phyloP scores from a whole-genome alignment of 2,888 invertebrate species.

The Eugnorisma glareosa region DNA sequence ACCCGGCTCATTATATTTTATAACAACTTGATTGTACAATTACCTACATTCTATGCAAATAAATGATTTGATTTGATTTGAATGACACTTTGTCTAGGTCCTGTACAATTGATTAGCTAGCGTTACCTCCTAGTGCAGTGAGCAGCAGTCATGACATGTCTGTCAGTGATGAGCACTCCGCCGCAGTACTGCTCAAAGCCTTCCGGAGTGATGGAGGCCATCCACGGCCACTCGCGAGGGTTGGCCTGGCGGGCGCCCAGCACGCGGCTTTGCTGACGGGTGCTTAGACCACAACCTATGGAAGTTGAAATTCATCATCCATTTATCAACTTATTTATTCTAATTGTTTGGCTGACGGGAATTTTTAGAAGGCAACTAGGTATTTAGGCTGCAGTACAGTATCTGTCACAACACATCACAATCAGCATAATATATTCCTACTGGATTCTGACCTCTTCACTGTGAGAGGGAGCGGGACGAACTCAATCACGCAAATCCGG shows the following conservation, averaged over 20 bases:
- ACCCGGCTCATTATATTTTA: too few relatives aligned
- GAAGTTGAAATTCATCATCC: neutral
- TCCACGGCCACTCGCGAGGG: constrained; percentile 95
- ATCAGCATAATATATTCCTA: neutral
- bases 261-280: constrained; percentile 88
- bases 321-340: neutral
- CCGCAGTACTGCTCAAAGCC: constrained; percentile 93
- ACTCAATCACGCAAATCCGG: neutral
- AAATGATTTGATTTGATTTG: too few relatives aligned
- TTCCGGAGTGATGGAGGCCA: constrained; percentile 93
- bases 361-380: neutral
- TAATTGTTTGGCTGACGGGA: neutral
- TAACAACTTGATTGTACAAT: too few relatives aligned
- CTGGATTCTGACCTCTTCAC: neutral
- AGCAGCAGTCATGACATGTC: constrained; percentile 94
- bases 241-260: constrained; percentile 92
- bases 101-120: neutral
- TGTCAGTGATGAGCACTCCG: constrained; percentile 94
- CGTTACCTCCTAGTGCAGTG: constrained; percentile 92
- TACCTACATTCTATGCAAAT: too few relatives aligned
- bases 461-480: neutral
- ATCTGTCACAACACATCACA: neutral
- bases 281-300: constrained; percentile 90
- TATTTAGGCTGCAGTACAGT: neutral
- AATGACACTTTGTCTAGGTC: neutral